Evolutionary conservation across 2,797 vertebrate genomes (phyloP).

Genomic region (Rhabdophis nuchalis): DNA sequence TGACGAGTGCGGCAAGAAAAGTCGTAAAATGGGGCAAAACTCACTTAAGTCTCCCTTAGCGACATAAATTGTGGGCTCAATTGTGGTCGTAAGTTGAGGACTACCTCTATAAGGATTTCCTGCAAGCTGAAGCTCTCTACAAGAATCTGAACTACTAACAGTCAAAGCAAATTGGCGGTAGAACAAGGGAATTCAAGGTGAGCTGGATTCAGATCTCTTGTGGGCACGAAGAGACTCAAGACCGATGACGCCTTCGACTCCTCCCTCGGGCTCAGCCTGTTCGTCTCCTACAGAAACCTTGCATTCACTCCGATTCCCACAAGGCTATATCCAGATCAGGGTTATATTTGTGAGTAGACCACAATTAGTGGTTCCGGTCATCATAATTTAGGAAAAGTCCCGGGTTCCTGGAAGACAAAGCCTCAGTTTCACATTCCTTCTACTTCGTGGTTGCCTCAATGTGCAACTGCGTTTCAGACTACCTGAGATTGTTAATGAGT

Average conservation of each 20-base stretch:
- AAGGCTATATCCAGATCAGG: neutral
- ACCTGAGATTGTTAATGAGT: neutral
- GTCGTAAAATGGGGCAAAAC: too few relatives aligned
- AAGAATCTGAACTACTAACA: neutral
- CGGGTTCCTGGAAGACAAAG: neutral
- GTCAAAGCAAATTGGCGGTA: neutral
- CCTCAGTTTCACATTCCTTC: neutral
- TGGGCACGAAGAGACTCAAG: neutral
- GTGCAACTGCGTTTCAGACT: neutral
- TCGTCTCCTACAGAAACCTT: neutral
- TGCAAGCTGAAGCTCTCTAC: neutral
- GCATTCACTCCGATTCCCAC: neutral
- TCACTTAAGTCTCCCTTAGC: neutral
- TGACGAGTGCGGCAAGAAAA: too few relatives aligned
- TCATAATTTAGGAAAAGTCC: neutral
- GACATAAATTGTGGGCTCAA: neutral
- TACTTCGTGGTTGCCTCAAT: neutral
- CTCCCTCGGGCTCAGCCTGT: neutral
- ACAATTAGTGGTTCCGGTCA: neutral
- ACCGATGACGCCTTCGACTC: neutral
- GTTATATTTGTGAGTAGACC: neutral
- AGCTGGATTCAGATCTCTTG: neutral
- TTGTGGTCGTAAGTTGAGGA: neutral
- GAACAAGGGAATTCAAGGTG: neutral
- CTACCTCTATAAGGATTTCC: neutral